Conservation (phyloP, 2,113 vertebrate genomes). For the Hepsetus odoe region DNA sequence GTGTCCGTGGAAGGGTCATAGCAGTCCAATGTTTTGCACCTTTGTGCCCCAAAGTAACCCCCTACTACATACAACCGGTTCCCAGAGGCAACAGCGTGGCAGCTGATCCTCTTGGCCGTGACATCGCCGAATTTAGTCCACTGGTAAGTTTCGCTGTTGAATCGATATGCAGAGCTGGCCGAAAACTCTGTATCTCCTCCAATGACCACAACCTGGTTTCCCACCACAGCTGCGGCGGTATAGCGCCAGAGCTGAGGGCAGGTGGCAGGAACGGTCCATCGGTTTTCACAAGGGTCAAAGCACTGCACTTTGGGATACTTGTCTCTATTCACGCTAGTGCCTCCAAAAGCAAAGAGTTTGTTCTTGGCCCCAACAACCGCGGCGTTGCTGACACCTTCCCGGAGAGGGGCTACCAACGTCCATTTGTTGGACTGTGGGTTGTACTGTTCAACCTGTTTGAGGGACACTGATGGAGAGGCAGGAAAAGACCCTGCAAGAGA, state of each 20-base stretch:
- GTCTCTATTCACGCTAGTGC: slow-evolving; percentile 82
- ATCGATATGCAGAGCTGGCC: slow-evolving; percentile 82
- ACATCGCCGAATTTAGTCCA: slow-evolving; percentile 84
- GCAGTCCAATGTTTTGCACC: slow-evolving; percentile 84
- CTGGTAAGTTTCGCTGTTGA: slow-evolving; percentile 85
- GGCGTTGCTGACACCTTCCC: slow-evolving; percentile 85
- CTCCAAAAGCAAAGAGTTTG: slow-evolving; percentile 84
- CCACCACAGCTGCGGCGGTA: slow-evolving; percentile 80
- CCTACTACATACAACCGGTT: slow-evolving; percentile 84
- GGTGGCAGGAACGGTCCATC: slow-evolving; percentile 77
- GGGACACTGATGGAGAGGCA: slow-evolving; percentile 82
- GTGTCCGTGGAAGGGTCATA: slow-evolving; percentile 83
- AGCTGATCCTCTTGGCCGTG: slow-evolving; percentile 81
- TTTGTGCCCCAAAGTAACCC: slow-evolving; percentile 82
- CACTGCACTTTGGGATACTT: slow-evolving; percentile 84
- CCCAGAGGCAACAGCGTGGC: slow-evolving; percentile 82
- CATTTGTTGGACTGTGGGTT: slow-evolving; percentile 85
- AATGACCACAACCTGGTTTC: slow-evolving; percentile 81
- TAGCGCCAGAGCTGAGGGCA: slow-evolving; percentile 86
- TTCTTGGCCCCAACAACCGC: slow-evolving; percentile 83
- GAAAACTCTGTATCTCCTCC: slow-evolving; percentile 85
- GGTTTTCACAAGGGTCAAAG: slow-evolving; percentile 80
- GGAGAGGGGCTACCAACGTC: slow-evolving; percentile 81
- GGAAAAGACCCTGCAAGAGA: slow-evolving; percentile 80
- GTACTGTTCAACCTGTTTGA: slow-evolving; percentile 86